Base-by-base conservation (phyloP, 2,888 invertebrate species). In the Volucella bombylans region DNA sequence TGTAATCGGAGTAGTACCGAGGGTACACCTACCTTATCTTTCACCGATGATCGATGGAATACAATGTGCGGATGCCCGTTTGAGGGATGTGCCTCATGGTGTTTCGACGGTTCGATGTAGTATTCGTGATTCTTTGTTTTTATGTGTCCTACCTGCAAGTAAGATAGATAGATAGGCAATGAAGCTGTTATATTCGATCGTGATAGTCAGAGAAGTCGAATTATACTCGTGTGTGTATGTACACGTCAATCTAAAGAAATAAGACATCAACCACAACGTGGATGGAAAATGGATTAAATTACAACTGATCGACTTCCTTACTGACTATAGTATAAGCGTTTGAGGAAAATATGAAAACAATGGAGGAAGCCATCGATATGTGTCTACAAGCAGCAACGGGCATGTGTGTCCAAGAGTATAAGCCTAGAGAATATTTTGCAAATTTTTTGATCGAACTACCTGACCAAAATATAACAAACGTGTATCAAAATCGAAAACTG, bases 91-190 rank as follows among this genome's bases (percentile, higher is more conserved):
- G 91, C 90, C 54, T 88, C 87, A 86, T 93, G 91, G 90, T 94
- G 93, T 88, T 94, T 93, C 43, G 94, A 93, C 47, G 96, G 96
- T 90, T 96, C 96, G 86, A 96, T 94, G 92, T 94, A 95, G 91
- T 94, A 95, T 90, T 94, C 95, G 82, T 94, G 94, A 83, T 93
- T 92, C 87, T 94, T 93, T 15, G 94, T 94, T 89, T 94, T 93
- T 83, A 96, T 93, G 88, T 94, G 93, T 23, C 95, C 96, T 87
- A 94, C 94, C 96, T 96, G 92, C 87, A 89, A 89, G 74, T 31
- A 31, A 31, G 6, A 31, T 6, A 31, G 31, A 31, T 6, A 31
- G 31, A 31, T 31, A 31, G 0, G 31, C 31, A 31, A 31, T 4
- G 6, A 31, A 31, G 31, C 31, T 31, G 31, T 31, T 31, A 31